phyloP scores from a whole-genome alignment of 2,888 invertebrate species.

The Altica lythri region DNA sequence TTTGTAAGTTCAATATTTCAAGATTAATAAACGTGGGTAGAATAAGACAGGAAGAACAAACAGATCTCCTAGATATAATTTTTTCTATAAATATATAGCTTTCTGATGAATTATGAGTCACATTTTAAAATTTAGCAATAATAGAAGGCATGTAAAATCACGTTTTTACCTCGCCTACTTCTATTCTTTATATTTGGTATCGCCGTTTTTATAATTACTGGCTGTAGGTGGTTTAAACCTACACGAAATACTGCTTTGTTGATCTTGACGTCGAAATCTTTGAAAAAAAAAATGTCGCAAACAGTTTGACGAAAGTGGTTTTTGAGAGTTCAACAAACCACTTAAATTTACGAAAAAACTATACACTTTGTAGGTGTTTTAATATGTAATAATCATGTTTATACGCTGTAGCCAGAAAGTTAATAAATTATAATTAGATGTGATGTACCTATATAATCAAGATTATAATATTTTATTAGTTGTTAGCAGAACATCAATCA shows the following conservation, averaged over 20 bases:
- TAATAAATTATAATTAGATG: too few relatives aligned
- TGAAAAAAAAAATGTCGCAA: slow-evolving; percentile 1
- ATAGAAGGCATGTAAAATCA: slow-evolving; percentile 16
- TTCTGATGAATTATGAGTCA: slow-evolving; percentile 17
- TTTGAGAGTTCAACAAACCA: slow-evolving; percentile 1
- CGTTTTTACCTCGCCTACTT: slow-evolving; percentile 26
- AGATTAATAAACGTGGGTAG: too few relatives aligned
- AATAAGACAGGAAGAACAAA: too few relatives aligned
- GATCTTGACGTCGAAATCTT: slow-evolving; percentile 4
- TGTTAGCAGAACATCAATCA: too few relatives aligned
- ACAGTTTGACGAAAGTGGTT: slow-evolving; percentile 3
- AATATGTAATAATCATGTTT: too few relatives aligned
- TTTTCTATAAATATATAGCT: neutral
- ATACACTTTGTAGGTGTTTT: too few relatives aligned
- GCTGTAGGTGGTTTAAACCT: slow-evolving; percentile 22
- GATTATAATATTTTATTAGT: too few relatives aligned
- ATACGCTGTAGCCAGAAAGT: too few relatives aligned
- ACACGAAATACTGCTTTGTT: slow-evolving; percentile 10
- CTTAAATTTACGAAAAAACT: too few relatives aligned
- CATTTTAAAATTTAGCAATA: slow-evolving; percentile 21
- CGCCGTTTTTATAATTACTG: slow-evolving; percentile 22
- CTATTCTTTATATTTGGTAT: slow-evolving; percentile 20
- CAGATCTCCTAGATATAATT: slow-evolving; percentile 4
- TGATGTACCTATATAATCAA: too few relatives aligned
- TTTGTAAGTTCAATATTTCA: too few relatives aligned